These are phyloP conservation scores for Aix galericulata DNA, from an alignment of 2,113 vertebrate species.

Conservation along the genomic window DNA sequence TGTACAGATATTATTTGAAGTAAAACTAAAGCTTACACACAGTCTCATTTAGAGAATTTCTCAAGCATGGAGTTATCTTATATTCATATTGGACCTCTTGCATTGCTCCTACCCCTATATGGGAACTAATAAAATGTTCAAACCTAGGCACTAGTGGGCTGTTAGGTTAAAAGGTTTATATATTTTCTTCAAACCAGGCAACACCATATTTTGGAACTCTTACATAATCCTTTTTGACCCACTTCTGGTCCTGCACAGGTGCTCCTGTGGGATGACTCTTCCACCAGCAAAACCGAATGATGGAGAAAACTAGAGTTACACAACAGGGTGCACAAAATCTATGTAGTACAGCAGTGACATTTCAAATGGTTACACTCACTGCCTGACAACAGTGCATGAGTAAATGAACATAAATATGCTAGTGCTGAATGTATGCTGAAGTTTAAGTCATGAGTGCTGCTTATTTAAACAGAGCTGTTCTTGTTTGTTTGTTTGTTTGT, in stretches of 20 bases:
- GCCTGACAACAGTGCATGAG: background rate
- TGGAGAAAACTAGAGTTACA: background rate
- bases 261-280: background rate
- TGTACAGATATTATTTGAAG: background rate
- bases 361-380: background rate
- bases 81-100: background rate
- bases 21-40: background rate
- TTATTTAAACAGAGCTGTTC: conserved; percentile 75
- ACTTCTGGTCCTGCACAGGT: background rate
- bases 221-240: background rate
- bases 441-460: conserved; percentile 52
- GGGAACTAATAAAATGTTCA: background rate
- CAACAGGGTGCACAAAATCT: background rate
- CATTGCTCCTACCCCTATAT: background rate
- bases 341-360: background rate
- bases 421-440: conserved; percentile 47
- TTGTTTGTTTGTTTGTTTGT: conserved; percentile 60
- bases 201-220: background rate
- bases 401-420: conserved; percentile 27
- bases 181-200: background rate
- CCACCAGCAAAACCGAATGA: background rate
- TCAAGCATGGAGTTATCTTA: background rate
- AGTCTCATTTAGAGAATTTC: background rate
- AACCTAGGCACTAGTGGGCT: background rate
- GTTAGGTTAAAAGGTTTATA: background rate